Evolutionary conservation across 2,888 invertebrate genomes (phyloP).

Genomic region (Leucophenga maculata): DNA sequence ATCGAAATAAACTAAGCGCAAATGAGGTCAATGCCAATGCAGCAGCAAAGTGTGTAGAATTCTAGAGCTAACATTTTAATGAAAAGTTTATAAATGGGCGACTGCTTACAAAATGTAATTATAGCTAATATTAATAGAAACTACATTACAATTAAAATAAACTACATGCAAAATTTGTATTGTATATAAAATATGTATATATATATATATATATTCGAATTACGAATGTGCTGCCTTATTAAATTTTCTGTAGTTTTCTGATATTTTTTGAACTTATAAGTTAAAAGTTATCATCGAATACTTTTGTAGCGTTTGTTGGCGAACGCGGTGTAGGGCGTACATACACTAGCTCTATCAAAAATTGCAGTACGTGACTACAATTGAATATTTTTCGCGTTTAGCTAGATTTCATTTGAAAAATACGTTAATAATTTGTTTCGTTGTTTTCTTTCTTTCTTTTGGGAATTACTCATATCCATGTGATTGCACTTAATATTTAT

Average conservation of each 20-base stretch:
- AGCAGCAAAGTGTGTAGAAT: conserved; percentile 51
- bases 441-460: not conserved
- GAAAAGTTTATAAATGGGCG: not conserved
- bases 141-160: not conserved
- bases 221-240: not conserved
- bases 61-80: not conserved
- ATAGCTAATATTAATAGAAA: conserved; percentile 23
- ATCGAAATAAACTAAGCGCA: conserved; percentile 34
- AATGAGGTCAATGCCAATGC: conserved; percentile 55
- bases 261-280: not conserved
- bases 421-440: conserved; percentile 30
- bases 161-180: conserved; percentile 35
- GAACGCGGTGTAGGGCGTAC: conserved; percentile 34
- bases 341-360: conserved; percentile 19
- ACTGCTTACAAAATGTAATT: conserved; percentile 36
- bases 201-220: not conserved
- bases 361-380: conserved; percentile 53
- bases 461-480: not conserved
- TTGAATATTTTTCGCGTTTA: conserved; percentile 58
- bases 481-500: conserved; percentile 19
- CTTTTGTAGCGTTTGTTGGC: conserved; percentile 39
- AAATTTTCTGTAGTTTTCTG: not conserved
- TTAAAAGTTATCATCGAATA: conserved; percentile 16
- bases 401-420: conserved; percentile 51
- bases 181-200: not conserved